Conservation (phyloP, 2,113 vertebrate genomes). For the Hippocampus zosterae region DNA sequence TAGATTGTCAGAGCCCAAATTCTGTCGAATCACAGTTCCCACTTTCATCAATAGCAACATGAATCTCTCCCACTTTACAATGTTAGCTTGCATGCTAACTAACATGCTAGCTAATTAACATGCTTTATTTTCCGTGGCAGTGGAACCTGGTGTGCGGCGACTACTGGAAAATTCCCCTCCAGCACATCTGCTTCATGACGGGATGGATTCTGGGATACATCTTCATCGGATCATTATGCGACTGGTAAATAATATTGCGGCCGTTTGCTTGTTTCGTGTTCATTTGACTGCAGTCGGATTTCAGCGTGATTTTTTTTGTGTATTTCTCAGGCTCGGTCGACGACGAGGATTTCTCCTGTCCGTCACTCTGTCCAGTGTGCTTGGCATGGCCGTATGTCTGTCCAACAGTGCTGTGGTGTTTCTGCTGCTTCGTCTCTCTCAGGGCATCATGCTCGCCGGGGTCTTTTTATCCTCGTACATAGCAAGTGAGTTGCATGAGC, state of each 20-base stretch:
- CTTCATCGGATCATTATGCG: constrained; percentile 75
- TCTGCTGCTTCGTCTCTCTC: constrained; percentile 71
- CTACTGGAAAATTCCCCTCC: constrained; percentile 82
- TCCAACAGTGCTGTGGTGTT: constrained; percentile 66
- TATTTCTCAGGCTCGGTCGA: constrained; percentile 76
- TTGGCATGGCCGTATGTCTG: constrained; percentile 71
- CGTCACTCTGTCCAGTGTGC: constrained; percentile 70
- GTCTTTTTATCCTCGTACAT: constrained; percentile 80
- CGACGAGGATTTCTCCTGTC: constrained; percentile 69
- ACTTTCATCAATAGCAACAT: background rate
- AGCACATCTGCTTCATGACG: constrained; percentile 78
- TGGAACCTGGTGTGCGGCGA: constrained; percentile 82
- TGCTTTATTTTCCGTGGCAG: constrained; percentile 50
- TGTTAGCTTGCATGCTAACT: too few species aligned
- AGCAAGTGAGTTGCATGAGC: constrained; percentile 62
- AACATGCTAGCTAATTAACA: too few species aligned
- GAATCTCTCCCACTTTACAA: background rate
- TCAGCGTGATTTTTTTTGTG: background rate
- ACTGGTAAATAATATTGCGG: constrained; percentile 68
- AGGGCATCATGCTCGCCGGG: constrained; percentile 74
- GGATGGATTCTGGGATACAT: constrained; percentile 82
- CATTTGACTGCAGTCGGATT: background rate
- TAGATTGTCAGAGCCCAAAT: too few species aligned
- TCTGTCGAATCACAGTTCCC: background rate
- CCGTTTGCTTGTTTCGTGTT: background rate